These are phyloP conservation scores for Rutpela maculata DNA, from an alignment of 2,888 invertebrate genomes.

Conservation along the genomic window DNA sequence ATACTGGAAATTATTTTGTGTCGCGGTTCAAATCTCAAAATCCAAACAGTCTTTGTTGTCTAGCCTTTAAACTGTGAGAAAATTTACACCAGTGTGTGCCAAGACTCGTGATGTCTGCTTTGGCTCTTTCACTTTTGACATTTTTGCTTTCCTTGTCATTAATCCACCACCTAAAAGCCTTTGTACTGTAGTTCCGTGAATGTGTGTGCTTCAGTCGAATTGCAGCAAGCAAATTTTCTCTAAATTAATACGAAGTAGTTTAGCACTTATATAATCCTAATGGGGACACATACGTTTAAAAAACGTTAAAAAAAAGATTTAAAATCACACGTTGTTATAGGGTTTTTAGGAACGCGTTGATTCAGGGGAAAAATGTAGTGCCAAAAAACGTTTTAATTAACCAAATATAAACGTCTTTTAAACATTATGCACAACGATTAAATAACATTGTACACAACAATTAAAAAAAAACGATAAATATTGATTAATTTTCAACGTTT, in stretches of 20 bases:
- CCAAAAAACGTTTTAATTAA: no score
- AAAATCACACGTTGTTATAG: no score
- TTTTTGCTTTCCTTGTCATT: constrained; percentile 56
- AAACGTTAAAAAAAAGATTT: no score
- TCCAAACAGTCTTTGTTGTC: constrained; percentile 13
- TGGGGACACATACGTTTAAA: no score
- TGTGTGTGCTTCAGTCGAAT: constrained; percentile 55
- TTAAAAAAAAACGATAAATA: no score
- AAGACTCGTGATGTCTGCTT: constrained; percentile 72
- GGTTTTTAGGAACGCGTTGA: no score
- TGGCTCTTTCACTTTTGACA: constrained; percentile 56
- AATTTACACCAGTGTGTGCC: constrained; percentile 71
- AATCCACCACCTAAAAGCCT: constrained; percentile 56
- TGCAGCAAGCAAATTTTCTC: constrained; percentile 14
- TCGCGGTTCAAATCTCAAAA: neutral
- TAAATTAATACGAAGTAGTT: neutral
- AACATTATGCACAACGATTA: no score
- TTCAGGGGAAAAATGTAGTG: no score
- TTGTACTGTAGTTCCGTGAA: constrained; percentile 60
- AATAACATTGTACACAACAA: no score
- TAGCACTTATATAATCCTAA: no score
- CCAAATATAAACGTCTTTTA: no score
- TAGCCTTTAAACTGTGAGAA: constrained; percentile 25
- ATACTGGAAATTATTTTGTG: neutral
- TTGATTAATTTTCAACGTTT: no score